Conservation (phyloP, 2,797 vertebrate genomes). For the Alouatta caraya region DNA sequence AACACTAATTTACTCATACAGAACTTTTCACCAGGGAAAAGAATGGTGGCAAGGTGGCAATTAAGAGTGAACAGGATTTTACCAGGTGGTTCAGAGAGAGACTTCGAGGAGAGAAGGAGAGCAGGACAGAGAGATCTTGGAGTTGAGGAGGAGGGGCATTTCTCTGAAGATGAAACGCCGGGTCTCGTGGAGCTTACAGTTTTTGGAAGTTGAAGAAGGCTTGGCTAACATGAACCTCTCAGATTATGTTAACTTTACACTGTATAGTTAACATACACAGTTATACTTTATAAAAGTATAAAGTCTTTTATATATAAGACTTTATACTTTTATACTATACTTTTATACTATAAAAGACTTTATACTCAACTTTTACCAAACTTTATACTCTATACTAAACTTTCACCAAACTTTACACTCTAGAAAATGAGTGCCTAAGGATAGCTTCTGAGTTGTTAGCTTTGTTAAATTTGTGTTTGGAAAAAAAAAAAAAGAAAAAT, state of each 20-base stretch:
- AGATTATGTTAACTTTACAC: neutral
- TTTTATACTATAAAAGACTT: neutral
- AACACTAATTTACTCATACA: conserved; percentile 4
- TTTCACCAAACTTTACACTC: neutral
- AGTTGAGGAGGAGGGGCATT: neutral
- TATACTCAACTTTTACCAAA: neutral
- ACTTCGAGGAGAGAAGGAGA: neutral
- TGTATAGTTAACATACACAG: neutral
- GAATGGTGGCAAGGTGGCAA: neutral
- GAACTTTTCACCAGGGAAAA: neutral
- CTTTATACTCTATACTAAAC: neutral
- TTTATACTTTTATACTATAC: neutral
- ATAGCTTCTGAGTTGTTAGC: neutral
- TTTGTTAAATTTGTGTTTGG: neutral
- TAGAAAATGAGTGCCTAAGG: neutral
- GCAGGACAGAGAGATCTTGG: neutral
- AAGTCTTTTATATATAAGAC: no score
- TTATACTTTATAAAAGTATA: no score
- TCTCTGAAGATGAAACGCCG: neutral
- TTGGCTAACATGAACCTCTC: neutral
- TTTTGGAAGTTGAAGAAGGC: neutral
- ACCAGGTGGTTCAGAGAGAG: neutral
- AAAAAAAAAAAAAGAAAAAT: neutral
- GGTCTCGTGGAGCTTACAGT: neutral
- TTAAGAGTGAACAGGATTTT: neutral